Evolutionary conservation across 2,113 vertebrate genomes (phyloP).

Genomic region (Machaerirhynchus nigripectus): DNA sequence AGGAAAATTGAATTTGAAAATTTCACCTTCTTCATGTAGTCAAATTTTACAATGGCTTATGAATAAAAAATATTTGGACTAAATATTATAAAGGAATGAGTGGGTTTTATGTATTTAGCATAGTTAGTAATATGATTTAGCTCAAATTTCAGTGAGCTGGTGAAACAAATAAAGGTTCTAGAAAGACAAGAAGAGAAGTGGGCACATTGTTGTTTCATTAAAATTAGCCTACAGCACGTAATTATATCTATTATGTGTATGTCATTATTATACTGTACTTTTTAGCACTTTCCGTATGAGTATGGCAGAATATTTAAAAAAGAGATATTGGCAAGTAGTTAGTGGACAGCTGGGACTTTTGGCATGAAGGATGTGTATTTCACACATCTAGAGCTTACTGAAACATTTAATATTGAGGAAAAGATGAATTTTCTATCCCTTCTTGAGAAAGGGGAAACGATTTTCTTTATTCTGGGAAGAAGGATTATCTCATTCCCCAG

Average conservation of each 20-base stretch:
- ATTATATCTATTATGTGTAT: neutral
- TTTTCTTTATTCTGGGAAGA: neutral
- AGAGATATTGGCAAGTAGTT: slow-evolving; percentile 3
- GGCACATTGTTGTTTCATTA: neutral
- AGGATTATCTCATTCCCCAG: neutral
- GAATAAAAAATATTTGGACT: neutral
- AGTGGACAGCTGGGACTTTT: slow-evolving; percentile 32
- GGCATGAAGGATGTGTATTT: neutral
- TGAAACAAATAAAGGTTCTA: neutral
- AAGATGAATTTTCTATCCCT: neutral
- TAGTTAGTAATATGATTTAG: neutral
- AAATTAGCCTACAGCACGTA: neutral
- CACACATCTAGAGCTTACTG: slow-evolving; percentile 18
- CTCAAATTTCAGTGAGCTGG: neutral
- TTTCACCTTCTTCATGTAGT: neutral
- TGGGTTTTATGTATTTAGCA: neutral
- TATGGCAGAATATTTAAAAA: neutral
- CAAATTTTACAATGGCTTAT: neutral
- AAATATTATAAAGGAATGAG: neutral
- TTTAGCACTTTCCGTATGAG: neutral
- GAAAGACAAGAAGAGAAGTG: neutral
- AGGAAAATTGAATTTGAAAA: neutral
- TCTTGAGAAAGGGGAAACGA: neutral
- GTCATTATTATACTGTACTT: neutral
- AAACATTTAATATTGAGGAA: slow-evolving; percentile 1